Base-by-base conservation (phyloP, 64 coral and sea anemone species). In the Dendronephthya gigantea region DNA sequence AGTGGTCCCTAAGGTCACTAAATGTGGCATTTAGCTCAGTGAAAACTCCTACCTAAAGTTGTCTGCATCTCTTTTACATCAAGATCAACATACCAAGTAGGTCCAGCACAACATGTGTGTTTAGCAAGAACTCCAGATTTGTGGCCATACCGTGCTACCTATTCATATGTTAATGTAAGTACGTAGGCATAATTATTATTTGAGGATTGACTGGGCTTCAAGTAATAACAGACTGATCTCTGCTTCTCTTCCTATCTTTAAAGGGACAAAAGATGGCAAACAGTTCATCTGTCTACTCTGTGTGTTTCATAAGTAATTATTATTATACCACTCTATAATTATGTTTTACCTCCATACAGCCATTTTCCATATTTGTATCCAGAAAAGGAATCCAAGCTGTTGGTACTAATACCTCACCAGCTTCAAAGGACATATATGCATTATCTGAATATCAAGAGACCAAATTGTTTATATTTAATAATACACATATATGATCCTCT, bases 61-160 rank as follows among this genome's bases (percentile, higher is more conserved):
- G 82, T 91, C 45, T 82, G 83, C 89, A 94, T 94, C 82, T 94
- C 92, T 45, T 88, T 75, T 41, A 88, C 69, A 32, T 85, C 86
- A 1, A 94, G 74, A 27, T 90, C 89, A 27, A 94, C 92, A 72
- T 94, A 94, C 86, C 89, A 91, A 1, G 92, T 94, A 48, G 83
- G 83, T 16, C 92, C 92, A 1, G 92, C 83, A 89, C 92, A 94
- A 58, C 92, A 94, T 13, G 89, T 91, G 75, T 94, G 92, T 32
- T 87, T 91, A 33, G 89, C 92, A 41, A 94, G 83, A 22, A 89
- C 49, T 48, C 92, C 92, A 74, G 52, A 82, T 41, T 40, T 91
- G 76, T 94, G 92, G 30, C 92, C 89, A 82, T 74, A 85, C 13
- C 88, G 84, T 30, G 83, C 92, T 13, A 94, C 92, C 92, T 94